Evolutionary conservation across 2,113 vertebrate genomes (phyloP).

Genomic region (Tachysurus fulvidraco): DNA sequence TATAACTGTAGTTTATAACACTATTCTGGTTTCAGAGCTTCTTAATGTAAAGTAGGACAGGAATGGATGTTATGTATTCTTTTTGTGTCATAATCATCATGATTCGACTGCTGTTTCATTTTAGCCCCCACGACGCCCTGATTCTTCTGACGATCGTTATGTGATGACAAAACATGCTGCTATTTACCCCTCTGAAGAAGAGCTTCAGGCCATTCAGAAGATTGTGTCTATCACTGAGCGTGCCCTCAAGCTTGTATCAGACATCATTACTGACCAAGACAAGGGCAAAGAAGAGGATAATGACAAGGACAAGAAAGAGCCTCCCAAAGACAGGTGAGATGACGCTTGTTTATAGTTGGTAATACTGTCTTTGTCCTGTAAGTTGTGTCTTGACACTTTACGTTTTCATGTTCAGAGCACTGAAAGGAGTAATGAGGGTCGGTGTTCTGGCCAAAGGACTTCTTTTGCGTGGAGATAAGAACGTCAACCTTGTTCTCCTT

Average conservation of each 20-base stretch:
- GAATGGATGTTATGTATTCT: background rate
- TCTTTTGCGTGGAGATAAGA: conserved; percentile 90
- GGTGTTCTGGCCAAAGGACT: conserved; percentile 96
- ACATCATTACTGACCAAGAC: conserved; percentile 91
- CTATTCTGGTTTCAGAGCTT: background rate
- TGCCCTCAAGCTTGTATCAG: conserved; percentile 95
- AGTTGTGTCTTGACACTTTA: background rate
- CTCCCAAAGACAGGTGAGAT: conserved; percentile 82
- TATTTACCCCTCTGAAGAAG: conserved; percentile 96
- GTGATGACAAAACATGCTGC: conserved; percentile 97
- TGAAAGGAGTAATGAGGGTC: conserved; percentile 96
- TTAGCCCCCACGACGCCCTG: conserved; percentile 91
- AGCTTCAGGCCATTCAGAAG: conserved; percentile 97
- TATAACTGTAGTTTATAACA: too few species aligned
- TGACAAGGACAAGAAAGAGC: conserved; percentile 92
- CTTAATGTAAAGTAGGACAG: background rate
- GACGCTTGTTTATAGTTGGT: background rate
- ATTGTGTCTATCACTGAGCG: conserved; percentile 98
- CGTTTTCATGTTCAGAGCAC: conserved; percentile 71
- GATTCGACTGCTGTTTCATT: conserved; percentile 33
- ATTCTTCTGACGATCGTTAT: conserved; percentile 95
- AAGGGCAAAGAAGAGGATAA: conserved; percentile 85
- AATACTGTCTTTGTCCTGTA: background rate
- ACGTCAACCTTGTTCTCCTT: conserved; percentile 91
- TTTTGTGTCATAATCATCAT: background rate